Base-by-base conservation (phyloP, 2,888 invertebrate genomes). In the Drosophila yooni region DNA sequence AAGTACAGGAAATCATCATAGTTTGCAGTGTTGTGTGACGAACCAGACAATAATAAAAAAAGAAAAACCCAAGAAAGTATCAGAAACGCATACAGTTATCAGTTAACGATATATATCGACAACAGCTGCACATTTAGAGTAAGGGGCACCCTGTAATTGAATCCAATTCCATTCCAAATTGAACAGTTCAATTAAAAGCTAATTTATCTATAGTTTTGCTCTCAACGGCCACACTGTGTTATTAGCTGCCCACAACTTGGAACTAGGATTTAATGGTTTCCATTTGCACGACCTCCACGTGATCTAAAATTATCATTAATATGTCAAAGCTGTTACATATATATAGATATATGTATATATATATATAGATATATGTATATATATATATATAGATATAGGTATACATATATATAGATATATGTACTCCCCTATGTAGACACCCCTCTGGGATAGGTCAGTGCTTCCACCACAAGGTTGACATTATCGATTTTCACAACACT, bases 371-470 rank as follows among this genome's bases (percentile, higher is more conserved):
- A 21, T 21, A 21, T 0, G 21, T 21, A 46, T 62, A 53, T n/a
- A n/a, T 21, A 21, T 21, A 21, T 21, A 21, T 21, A 21, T 21
- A 21, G 21, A 21, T 21, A 21, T 21, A 21, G 21, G 21, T 21
- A 46, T 62, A 53, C 15, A 36, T 15, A 25, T 15, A 15, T 15
- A 46, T 15, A 25, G 13, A 46, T 8, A 46, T 2, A 25, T 25
- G 3, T 7, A 43, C 13, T 43, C 3, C n/a, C 18, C 18, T 15
- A 36, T 18, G 36, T 40, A 40, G 10, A 40, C 63, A 10, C 29
- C 18, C 11, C 58, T 21, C 33, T 18, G 40, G 79, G 71, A 79
- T 79, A 79, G 75, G 78, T 79, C 78, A 79, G 78, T 59, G 63
- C 34, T 56, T 58, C 31, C 1, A 25, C 13, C 4, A 38, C 21